Conservation (phyloP, 1,140 invertebrate genomes). For the Drosophila paulistorum region DNA sequence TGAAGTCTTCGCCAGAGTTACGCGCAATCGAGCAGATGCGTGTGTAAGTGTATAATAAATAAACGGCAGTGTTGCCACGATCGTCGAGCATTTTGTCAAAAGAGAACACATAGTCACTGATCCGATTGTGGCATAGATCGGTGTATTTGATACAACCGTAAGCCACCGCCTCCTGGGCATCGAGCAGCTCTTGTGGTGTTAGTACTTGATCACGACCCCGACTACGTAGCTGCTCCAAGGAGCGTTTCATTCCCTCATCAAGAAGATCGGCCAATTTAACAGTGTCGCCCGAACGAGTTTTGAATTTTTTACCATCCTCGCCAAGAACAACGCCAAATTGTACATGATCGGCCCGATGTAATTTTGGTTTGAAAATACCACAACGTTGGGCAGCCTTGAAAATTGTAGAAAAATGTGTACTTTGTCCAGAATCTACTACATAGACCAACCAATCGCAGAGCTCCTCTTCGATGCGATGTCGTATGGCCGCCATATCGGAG, state of each 20-base stretch:
- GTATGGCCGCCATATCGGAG: slow-evolving; percentile 97
- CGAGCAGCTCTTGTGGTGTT: slow-evolving; percentile 91
- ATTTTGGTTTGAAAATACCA: slow-evolving; percentile 87
- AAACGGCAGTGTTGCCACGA: slow-evolving; percentile 99
- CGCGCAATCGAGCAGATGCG: slow-evolving; percentile 96
- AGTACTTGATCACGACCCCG: slow-evolving; percentile 95
- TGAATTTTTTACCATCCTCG: slow-evolving; percentile 99
- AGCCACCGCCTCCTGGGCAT: slow-evolving; percentile 95
- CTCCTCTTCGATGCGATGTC: slow-evolving; percentile 94
- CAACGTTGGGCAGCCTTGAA: slow-evolving; percentile 88
- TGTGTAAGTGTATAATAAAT: slow-evolving; percentile 97
- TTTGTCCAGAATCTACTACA: slow-evolving; percentile 97
- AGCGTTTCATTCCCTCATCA: slow-evolving; percentile 95
- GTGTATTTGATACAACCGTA: slow-evolving; percentile 99
- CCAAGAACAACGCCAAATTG: slow-evolving; percentile 98
- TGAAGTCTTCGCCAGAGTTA: slow-evolving; percentile 88
- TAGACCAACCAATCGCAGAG: slow-evolving; percentile 96
- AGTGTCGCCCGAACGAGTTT: slow-evolving; percentile 98
- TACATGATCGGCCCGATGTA: slow-evolving; percentile 93
- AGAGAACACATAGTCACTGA: slow-evolving; percentile 98
- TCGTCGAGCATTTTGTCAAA: slow-evolving; percentile 99
- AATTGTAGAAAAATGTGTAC: slow-evolving; percentile 92
- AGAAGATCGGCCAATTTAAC: slow-evolving; percentile 95
- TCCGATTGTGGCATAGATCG: slow-evolving; percentile 96
- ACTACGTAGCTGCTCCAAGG: slow-evolving; percentile 93